Evolutionary conservation across 2,888 invertebrate genomes (phyloP).

Genomic region (Perithous albicinctus): DNA sequence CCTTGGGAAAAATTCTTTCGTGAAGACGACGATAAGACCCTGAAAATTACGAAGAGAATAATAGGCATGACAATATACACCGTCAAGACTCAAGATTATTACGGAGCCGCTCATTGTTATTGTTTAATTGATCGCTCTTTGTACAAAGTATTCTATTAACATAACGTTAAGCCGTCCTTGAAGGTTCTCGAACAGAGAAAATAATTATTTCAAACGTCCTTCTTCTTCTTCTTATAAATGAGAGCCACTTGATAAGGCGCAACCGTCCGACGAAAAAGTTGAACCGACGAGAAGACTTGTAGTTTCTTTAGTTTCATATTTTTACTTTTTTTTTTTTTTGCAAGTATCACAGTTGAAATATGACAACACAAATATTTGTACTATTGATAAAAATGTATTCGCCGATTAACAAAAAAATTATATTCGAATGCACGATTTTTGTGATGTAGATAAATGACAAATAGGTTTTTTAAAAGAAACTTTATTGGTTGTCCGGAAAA

Average conservation of each 20-base stretch:
- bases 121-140: slow-evolving; percentile 37
- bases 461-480: not conserved
- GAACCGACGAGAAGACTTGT: not conserved
- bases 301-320: not conserved
- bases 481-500: not conserved
- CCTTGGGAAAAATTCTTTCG: too few relatives aligned
- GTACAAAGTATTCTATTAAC: slow-evolving; percentile 35
- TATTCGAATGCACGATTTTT: not conserved
- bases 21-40: slow-evolving; percentile 17
- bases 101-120: slow-evolving; percentile 1
- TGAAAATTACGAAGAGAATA: slow-evolving; percentile 12
- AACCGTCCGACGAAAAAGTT: slow-evolving; percentile 24
- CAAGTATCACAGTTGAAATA: not conserved
- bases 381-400: not conserved
- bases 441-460: not conserved
- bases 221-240: not conserved
- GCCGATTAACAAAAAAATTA: not conserved
- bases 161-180: slow-evolving; percentile 30
- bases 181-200: not conserved
- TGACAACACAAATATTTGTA: not conserved
- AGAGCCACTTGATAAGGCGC: not conserved
- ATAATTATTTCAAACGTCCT: not conserved
- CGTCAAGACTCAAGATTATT: slow-evolving; percentile 1
- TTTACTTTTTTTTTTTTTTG: not conserved
- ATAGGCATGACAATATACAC: not conserved